Evolutionary conservation across 1,140 invertebrate genomes (phyloP), one percentile per base, ranked within the genome.

Genomic region (Drosophila kohkoa): DNA sequence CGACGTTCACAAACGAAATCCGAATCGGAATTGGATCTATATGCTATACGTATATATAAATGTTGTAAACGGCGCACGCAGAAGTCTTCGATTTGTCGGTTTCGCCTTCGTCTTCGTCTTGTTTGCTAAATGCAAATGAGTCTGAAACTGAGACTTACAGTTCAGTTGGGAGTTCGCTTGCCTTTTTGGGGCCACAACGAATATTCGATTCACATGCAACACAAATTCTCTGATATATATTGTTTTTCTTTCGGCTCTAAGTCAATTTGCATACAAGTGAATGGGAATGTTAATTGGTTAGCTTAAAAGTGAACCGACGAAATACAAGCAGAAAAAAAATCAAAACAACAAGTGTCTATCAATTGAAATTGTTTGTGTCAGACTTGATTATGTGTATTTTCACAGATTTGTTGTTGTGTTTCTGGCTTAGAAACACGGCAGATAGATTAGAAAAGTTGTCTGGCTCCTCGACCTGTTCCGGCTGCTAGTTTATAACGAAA

Each of bases 211-310:
- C 25, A 65, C 49, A 28, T n/a, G 51, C 38, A 30, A 11, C 13
- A 35, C 13, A 16, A 58, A 45, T 55, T 38, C 20, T 25, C 3
- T 25, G 20, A 25, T 25, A 25, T 25, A 25, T 25, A 25, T 25
- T 25, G 20, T 3, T 38, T 38, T 38, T 38, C 10, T 41, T 58
- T 35, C 30, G 55, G 55, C 38, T 35, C 38, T 38, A 20, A 6
- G 55, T 7, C 30, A 58, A 55, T 58, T 58, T 58, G 55, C 55
- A 58, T 58, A 13, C 41, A 59, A 45, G 20, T 59, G 57, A 46
- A 59, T 45, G 57, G 16, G 10, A 57, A 57, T 38, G 54, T 20
- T 41, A 25, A 57, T 41, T 57, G 5, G 25, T 5, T 6, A 28
- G 49, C 20, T 28, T 8, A 49, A 35, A 54, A 35, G n/a, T 15